phyloP scores from a whole-genome alignment of 2,113 vertebrate genomes.

The Vireo altiloquus region DNA sequence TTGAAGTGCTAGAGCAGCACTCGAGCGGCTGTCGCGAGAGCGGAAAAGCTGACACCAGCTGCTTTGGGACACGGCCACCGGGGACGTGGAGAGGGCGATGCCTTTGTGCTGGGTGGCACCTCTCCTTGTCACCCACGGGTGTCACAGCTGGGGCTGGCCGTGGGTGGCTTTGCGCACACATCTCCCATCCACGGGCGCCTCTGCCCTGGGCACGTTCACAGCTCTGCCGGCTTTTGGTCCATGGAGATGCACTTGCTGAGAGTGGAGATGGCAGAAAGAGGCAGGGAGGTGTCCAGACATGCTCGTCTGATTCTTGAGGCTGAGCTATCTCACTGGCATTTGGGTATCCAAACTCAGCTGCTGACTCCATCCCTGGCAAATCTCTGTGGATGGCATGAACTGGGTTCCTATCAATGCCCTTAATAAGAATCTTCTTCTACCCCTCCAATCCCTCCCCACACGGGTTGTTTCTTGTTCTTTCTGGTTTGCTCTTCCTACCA shows the following conservation, averaged over 20 bases:
- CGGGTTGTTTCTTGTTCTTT: not conserved
- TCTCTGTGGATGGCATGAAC: not conserved
- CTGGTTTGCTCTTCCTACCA: not conserved
- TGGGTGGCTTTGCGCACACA: not conserved
- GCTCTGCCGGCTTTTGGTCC: not conserved
- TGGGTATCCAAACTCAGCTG: not conserved
- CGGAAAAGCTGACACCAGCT: conserved; percentile 48
- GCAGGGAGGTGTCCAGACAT: not conserved
- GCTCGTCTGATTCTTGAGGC: not conserved
- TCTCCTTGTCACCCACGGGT: not conserved
- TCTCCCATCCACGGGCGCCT: rapidly evolving
- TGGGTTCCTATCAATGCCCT: not conserved
- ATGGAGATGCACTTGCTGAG: not conserved
- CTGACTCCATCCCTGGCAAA: not conserved
- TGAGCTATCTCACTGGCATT: not conserved
- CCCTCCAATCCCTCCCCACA: not conserved
- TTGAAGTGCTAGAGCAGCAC: conserved; percentile 45
- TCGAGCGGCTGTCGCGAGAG: conserved; percentile 7
- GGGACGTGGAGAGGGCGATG: rapidly evolving
- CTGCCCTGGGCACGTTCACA: rapidly evolving
- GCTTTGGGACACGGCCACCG: not conserved
- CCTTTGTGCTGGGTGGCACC: not conserved
- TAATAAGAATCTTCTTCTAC: not conserved
- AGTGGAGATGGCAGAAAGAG: not conserved
- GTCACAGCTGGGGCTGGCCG: rapidly evolving